A percentile compares a stretch with the other conserved stretches of the same genome.
phyloP scores from a whole-genome alignment of 37 sponge, comb jelly and placozoan species.

The Axinella damicornis region DNA sequence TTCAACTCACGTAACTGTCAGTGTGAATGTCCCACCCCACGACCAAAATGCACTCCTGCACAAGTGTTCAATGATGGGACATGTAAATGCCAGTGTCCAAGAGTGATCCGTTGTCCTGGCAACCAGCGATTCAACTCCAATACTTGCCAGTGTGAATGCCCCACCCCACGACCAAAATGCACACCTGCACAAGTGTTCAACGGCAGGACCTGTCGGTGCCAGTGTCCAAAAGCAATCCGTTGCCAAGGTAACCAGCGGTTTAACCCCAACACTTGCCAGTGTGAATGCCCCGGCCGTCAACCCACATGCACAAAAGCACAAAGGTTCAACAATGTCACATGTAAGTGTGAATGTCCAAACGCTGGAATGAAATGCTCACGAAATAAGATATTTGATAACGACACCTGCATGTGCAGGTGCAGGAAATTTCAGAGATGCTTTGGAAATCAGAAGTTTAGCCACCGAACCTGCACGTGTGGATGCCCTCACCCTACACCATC shows the following conservation, averaged over 20 bases:
- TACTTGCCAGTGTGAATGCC: constrained; percentile 39
- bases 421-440: too few relatives aligned
- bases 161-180: background rate
- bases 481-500: background rate
- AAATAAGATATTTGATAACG: too few relatives aligned
- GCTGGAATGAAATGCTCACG: too few relatives aligned
- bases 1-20: constrained; percentile 35
- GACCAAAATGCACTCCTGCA: background rate
- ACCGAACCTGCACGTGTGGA: constrained; percentile 28
- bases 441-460: constrained; percentile 1
- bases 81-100: constrained; percentile 48
- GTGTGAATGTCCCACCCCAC: constrained; percentile 24
- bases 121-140: constrained; percentile 32
- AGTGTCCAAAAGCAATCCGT: background rate
- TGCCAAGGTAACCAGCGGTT: constrained; percentile 11
- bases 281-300: constrained; percentile 13
- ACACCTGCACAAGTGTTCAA: background rate
- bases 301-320: too few relatives aligned
- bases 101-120: background rate
- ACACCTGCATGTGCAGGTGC: too few relatives aligned
- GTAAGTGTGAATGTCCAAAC: constrained; percentile 37
- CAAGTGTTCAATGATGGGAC: constrained; percentile 21
- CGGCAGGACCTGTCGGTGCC: background rate
- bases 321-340: background rate
- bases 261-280: constrained; percentile 29